These are phyloP conservation scores for Shinisaurus crocodilurus DNA, from an alignment of 2,113 vertebrate species.

Conservation along the genomic window DNA sequence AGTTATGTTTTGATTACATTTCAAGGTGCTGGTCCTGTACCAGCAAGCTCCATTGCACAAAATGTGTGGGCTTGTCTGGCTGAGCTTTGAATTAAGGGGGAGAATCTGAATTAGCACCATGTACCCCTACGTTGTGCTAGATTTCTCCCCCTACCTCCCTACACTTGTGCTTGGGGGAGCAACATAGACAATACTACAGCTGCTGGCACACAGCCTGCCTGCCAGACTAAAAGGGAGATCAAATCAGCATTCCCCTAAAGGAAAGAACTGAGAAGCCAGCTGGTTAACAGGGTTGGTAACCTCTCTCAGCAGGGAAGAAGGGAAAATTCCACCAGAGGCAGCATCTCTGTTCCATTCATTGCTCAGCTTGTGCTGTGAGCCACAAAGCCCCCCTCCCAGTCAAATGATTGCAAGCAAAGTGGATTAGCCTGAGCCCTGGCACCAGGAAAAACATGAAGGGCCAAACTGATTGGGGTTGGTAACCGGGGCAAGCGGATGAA, in stretches of 20 bases:
- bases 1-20: not conserved
- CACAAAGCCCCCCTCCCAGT: constrained; percentile 66
- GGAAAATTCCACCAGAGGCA: constrained; percentile 9
- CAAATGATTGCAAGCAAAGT: constrained; percentile 56
- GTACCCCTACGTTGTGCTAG: not conserved
- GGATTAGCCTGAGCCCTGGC: constrained; percentile 56
- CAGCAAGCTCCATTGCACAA: not conserved
- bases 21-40: not conserved
- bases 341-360: constrained; percentile 40
- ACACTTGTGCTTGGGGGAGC: not conserved
- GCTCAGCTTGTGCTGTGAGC: constrained; percentile 45
- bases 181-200: not conserved
- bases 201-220: not conserved
- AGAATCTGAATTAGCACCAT: not conserved
- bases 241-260: not conserved
- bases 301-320: constrained; percentile 18
- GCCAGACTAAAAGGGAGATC: not conserved
- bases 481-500: constrained; percentile 61
- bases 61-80: not conserved
- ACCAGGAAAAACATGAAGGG: constrained; percentile 53
- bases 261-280: constrained; percentile 19
- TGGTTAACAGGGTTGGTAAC: constrained; percentile 29
- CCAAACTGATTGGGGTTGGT: constrained; percentile 60
- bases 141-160: not conserved
- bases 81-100: not conserved